Percentiles rank a stretch among this genome's conserved stretches.
Conservation (phyloP, 2,888 invertebrate genomes). For the Embidobia sp. region DNA sequence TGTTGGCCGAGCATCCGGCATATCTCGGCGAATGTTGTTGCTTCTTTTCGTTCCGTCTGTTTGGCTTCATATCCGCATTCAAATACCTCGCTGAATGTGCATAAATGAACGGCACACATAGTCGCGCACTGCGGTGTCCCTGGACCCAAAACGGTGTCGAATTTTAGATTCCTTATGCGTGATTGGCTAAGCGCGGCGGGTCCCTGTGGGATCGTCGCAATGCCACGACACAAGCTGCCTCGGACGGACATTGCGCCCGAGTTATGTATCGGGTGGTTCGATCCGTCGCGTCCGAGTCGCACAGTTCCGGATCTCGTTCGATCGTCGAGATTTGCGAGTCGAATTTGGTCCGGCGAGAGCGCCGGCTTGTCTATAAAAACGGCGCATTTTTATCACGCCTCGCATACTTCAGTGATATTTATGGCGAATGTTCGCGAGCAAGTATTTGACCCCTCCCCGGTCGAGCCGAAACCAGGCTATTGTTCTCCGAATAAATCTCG, state of each 20-base stretch:
- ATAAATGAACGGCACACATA: constrained; percentile 27
- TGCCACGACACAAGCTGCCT: too few relatives aligned
- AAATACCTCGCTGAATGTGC: constrained; percentile 15
- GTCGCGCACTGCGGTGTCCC: too few relatives aligned
- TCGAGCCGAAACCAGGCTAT: constrained; percentile 3
- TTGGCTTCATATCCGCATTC: constrained; percentile 20
- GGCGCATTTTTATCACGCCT: constrained; percentile 28
- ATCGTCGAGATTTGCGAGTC: too few relatives aligned
- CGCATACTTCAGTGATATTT: constrained; percentile 37
- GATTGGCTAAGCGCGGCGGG: too few relatives aligned
- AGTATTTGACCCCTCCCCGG: constrained; percentile 24
- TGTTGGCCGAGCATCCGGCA: too few relatives aligned
- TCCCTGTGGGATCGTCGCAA: too few relatives aligned
- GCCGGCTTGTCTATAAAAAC: constrained; percentile 1
- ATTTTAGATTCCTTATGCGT: constrained; percentile 45
- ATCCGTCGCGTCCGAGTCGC: too few relatives aligned
- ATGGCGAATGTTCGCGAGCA: constrained; percentile 22
- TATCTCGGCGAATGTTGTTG: too few relatives aligned
- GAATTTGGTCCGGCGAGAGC: not conserved
- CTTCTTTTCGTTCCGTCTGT: constrained; percentile 23
- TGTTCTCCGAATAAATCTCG: constrained; percentile 50
- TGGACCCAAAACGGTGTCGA: too few relatives aligned
- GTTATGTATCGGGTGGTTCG: too few relatives aligned
- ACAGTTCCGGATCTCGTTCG: too few relatives aligned
- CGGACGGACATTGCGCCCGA: too few relatives aligned